Evolutionary conservation across 2,888 invertebrate species (phyloP).

Genomic region (Vesta saturnalis): DNA sequence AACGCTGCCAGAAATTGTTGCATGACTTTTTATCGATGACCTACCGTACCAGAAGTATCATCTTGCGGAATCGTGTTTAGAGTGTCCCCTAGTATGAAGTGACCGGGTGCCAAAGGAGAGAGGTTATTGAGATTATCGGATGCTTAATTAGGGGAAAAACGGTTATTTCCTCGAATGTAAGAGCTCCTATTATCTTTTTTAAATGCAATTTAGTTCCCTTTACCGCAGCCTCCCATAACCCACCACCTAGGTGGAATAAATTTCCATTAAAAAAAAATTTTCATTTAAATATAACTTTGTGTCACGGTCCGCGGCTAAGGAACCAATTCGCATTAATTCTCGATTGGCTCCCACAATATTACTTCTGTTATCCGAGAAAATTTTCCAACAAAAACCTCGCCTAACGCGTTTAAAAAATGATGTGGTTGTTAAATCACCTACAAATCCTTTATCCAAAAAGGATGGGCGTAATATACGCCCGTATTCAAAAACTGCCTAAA

Average conservation of each 20-base stretch:
- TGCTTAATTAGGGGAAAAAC: constrained; percentile 36
- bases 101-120: constrained; percentile 34
- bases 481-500: constrained; percentile 34
- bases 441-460: constrained; percentile 41
- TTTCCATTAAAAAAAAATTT: constrained; percentile 23
- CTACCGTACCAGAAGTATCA: no score
- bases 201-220: constrained; percentile 35
- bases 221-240: constrained; percentile 29
- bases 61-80: constrained; percentile 21
- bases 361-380: constrained; percentile 31
- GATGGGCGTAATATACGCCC: constrained; percentile 46
- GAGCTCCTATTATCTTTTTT: constrained; percentile 24
- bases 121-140: constrained; percentile 36
- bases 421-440: constrained; percentile 42
- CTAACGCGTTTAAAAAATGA: constrained; percentile 44
- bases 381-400: constrained; percentile 19
- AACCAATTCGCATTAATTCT: constrained; percentile 14
- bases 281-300: neutral
- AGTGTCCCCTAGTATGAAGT: constrained; percentile 36
- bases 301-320: neutral
- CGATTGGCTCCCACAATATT: constrained; percentile 37
- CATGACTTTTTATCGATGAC: constrained; percentile 26
- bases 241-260: constrained; percentile 36
- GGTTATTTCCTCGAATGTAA: constrained; percentile 37
- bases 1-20: constrained; percentile 40